Evolutionary conservation across 2,113 vertebrate species (phyloP).

Genomic region (Halichoerus grypus): DNA sequence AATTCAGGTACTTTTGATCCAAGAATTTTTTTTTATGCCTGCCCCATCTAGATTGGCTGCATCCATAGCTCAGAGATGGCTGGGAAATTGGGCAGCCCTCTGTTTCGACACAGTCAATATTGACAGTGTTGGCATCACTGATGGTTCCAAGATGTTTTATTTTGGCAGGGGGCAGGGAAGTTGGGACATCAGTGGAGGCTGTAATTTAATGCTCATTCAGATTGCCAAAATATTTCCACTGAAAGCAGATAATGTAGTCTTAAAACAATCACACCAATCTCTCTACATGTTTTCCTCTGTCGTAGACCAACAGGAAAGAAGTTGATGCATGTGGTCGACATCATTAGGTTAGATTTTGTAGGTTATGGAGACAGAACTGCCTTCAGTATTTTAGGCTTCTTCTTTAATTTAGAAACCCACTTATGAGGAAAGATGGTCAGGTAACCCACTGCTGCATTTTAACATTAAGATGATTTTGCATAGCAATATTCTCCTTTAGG

Average conservation of each 20-base stretch:
- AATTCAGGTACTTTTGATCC: neutral
- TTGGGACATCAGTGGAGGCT: neutral
- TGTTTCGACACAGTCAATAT: slow-evolving; percentile 33
- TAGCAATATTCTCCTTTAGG: neutral
- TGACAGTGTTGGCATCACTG: neutral
- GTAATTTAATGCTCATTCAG: neutral
- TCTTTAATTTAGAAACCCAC: neutral
- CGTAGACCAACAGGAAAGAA: neutral
- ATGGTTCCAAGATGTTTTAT: neutral
- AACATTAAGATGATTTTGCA: neutral
- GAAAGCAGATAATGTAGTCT: neutral
- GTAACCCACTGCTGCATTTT: neutral
- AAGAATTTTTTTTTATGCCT: neutral
- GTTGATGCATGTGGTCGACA: fast-evolving
- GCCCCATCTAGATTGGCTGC: neutral
- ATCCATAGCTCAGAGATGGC: neutral
- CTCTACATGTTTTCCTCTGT: neutral
- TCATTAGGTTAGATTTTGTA: neutral
- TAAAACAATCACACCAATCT: neutral
- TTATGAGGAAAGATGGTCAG: neutral
- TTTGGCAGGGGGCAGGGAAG: neutral
- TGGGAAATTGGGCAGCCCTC: neutral
- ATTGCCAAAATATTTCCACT: neutral
- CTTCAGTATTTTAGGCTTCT: neutral
- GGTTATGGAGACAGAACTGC: neutral